Evolutionary conservation across 1,140 invertebrate species (phyloP).

Genomic region (Orchesella cincta): DNA sequence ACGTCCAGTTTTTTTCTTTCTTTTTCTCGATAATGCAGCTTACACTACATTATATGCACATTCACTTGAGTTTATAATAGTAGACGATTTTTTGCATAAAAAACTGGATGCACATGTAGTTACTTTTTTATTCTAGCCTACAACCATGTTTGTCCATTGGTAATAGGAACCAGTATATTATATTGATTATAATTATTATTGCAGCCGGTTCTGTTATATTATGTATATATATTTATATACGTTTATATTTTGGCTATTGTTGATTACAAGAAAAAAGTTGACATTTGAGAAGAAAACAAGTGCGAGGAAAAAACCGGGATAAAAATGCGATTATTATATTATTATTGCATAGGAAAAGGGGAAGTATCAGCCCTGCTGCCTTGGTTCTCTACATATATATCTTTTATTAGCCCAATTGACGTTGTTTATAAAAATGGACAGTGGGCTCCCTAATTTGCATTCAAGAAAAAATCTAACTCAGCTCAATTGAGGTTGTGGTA

Average conservation of each 20-base stretch:
- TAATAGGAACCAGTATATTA: neutral
- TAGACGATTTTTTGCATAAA: constrained; percentile 5
- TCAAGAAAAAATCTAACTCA: constrained; percentile 33
- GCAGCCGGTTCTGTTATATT: neutral
- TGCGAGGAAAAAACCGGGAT: neutral
- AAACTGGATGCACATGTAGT: neutral
- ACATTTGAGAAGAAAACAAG: neutral
- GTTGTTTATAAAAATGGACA: constrained; percentile 43
- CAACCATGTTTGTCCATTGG: neutral
- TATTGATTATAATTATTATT: constrained; percentile 1
- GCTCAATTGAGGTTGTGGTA: constrained; percentile 12
- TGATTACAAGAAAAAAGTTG: neutral
- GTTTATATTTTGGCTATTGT: neutral
- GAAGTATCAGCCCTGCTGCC: neutral
- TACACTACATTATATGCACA: neutral
- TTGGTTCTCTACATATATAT: neutral
- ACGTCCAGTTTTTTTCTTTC: neutral
- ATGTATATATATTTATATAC: neutral
- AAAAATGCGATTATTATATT: neutral
- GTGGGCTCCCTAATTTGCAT: constrained; percentile 49
- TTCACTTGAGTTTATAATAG: neutral
- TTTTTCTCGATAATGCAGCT: neutral
- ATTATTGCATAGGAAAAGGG: neutral
- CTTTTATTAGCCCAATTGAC: neutral
- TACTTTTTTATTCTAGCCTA: neutral